Conservation (phyloP, 2,888 invertebrate species). For the Zelleria hepariella region DNA sequence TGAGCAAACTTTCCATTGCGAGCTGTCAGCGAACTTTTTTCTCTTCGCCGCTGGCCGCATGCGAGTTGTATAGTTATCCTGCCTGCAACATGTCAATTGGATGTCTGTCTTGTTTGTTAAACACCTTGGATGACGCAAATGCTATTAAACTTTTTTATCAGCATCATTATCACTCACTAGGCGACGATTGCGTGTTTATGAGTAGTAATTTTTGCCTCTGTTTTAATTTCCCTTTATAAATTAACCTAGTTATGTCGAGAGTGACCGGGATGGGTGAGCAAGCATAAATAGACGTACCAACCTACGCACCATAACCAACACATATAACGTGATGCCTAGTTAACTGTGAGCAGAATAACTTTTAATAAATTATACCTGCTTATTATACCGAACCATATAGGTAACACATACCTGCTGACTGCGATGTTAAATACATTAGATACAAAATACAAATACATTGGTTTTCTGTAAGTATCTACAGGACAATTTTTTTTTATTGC, state of each 20-base stretch:
- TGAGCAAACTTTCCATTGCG: too few relatives aligned
- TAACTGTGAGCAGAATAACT: neutral
- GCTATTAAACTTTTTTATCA: neutral
- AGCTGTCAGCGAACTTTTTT: too few relatives aligned
- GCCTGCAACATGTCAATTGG: neutral
- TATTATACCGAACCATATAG: too few relatives aligned
- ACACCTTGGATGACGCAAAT: neutral
- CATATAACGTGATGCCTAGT: neutral
- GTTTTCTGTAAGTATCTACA: too few relatives aligned
- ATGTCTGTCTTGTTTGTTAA: neutral
- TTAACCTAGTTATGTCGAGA: neutral
- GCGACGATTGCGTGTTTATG: constrained; percentile 40
- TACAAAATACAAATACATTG: too few relatives aligned
- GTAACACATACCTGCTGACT: too few relatives aligned
- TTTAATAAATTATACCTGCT: too few relatives aligned
- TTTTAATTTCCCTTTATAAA: constrained; percentile 33
- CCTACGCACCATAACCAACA: neutral
- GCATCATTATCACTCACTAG: constrained; percentile 8
- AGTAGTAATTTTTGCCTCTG: constrained; percentile 45
- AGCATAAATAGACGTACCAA: neutral
- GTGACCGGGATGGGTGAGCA: neutral
- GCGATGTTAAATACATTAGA: too few relatives aligned
- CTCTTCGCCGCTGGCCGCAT: too few relatives aligned
- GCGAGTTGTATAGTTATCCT: too few relatives aligned
- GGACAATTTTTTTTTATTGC: too few relatives aligned